Conservation (phyloP, 2,797 vertebrate genomes). For the Schizopygopsis pylzovi region DNA sequence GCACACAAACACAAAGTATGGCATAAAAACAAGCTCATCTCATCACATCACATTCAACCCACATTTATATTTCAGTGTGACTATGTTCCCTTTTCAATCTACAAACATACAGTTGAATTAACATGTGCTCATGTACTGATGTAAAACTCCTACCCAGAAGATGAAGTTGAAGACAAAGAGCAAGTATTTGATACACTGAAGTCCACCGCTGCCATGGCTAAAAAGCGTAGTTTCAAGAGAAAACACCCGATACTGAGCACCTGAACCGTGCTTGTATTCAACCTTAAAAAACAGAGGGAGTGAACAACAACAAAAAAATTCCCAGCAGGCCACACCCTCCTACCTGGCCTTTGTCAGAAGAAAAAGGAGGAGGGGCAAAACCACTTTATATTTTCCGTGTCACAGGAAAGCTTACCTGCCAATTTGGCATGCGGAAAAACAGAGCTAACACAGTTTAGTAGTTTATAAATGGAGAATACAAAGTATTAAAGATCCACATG, state of each 20-base stretch:
- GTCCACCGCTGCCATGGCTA: constrained; percentile 24
- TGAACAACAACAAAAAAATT: not conserved
- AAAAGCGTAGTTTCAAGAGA: not conserved
- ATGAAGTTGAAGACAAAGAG: constrained; percentile 46
- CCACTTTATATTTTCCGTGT: not conserved
- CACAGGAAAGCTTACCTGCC: not conserved
- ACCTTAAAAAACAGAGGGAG: not conserved
- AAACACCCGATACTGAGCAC: not conserved
- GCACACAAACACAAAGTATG: not conserved
- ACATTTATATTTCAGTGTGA: not conserved
- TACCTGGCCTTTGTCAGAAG: constrained; percentile 18
- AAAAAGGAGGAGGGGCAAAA: not conserved
- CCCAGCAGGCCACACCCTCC: constrained; percentile 2
- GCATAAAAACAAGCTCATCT: not conserved
- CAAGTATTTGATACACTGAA: constrained; percentile 39
- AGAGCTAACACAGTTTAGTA: not conserved
- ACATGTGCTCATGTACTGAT: not conserved
- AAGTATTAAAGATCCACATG: not conserved
- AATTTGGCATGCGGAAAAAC: not conserved
- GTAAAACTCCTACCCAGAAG: constrained; percentile 34
- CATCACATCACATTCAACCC: not conserved
- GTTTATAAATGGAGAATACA: not conserved
- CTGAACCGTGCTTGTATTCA: not conserved
- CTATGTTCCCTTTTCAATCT: not conserved
- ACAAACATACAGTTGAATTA: not conserved